Base-by-base conservation (phyloP, 2,888 invertebrate species). In the Erebia palarica region DNA sequence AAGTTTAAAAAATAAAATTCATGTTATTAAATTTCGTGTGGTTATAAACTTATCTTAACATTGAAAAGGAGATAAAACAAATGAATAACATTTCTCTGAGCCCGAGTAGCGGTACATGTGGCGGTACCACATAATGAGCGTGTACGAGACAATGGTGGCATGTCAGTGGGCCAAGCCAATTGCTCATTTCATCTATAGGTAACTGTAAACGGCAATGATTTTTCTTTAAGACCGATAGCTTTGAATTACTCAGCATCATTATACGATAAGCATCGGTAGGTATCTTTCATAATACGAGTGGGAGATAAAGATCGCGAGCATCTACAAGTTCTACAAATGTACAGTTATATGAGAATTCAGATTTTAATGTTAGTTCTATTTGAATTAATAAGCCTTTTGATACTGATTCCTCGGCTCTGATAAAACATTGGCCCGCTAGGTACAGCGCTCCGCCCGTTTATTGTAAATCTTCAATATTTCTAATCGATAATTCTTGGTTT, bases 111-210 rank as follows among this genome's bases (percentile, higher is more conserved):
- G 90, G 90, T 86, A 87, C 65, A 53, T 65, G 44, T 89, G 90
- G 84, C 91, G 90, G 90, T 86, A 87, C 81, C 77, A 75, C 74
- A 79, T 83, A 77, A 81, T 81, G 82, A 84, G 82, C 78, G 81
- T 79, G 80, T 76, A 78, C 76, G 76, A 86, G 83, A 88, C 89
- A 89, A 88, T 88, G 84, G 84, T 55, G 84, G 79, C 55, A 18
- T 89, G 90, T 88, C 85, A 92, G 91, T 91, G 82, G 90, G 90
- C 81, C 90, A 85, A 74, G 78, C 77, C 76, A 81, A 85, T 84
- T 81, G 82, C 82, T 88, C 85, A 82, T 86, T 74, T 74, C 75
- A 70, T 74, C 78, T 72, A 82, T 79, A 83, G 80, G 79, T 89
- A 89, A 90, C 90, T 87, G 89, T 90, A 85, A 80, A 73, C 80